Conservation (phyloP, 2,888 invertebrate genomes). For the Marronus borbonicus region DNA sequence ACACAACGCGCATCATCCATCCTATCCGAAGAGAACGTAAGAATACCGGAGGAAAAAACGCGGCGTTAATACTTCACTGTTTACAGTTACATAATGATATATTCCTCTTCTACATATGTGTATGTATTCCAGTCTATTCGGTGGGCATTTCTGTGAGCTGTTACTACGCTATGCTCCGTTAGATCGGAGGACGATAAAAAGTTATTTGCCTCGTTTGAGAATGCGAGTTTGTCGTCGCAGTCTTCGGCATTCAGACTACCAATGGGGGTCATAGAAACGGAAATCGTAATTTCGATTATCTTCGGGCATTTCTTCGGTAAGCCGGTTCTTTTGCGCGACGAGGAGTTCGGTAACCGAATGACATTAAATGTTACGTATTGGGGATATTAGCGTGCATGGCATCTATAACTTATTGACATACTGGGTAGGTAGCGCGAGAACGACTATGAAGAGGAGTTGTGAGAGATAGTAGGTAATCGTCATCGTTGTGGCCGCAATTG, state of each 20-base stretch:
- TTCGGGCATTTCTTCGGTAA: slow-evolving; percentile 27
- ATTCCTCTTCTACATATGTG: slow-evolving; percentile 10
- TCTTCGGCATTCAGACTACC: slow-evolving; percentile 24
- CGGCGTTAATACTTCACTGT: slow-evolving; percentile 36
- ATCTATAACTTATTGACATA: slow-evolving; percentile 14
- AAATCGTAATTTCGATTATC: slow-evolving; percentile 49
- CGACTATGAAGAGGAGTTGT: not conserved
- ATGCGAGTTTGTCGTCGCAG: slow-evolving; percentile 19
- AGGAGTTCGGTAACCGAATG: slow-evolving; percentile 32
- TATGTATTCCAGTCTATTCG: slow-evolving; percentile 36
- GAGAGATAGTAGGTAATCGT: not conserved
- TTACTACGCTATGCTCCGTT: slow-evolving; percentile 48
- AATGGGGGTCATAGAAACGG: slow-evolving; percentile 48
- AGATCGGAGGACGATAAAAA: slow-evolving; percentile 36
- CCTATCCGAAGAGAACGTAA: slow-evolving; percentile 1
- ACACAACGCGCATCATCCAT: not conserved
- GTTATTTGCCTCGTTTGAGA: slow-evolving; percentile 34
- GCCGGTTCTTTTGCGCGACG: slow-evolving; percentile 5
- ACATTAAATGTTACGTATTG: not conserved
- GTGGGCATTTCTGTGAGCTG: slow-evolving; percentile 27
- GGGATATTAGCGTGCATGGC: not conserved
- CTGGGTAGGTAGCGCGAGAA: not conserved
- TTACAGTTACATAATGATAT: slow-evolving; percentile 50
- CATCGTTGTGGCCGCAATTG: not conserved
- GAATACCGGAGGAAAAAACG: slow-evolving; percentile 20